Percentiles rank a stretch among this genome's conserved stretches.
Evolutionary conservation across 1,140 invertebrate species (phyloP).

Genomic region (Calliphora vicina): DNA sequence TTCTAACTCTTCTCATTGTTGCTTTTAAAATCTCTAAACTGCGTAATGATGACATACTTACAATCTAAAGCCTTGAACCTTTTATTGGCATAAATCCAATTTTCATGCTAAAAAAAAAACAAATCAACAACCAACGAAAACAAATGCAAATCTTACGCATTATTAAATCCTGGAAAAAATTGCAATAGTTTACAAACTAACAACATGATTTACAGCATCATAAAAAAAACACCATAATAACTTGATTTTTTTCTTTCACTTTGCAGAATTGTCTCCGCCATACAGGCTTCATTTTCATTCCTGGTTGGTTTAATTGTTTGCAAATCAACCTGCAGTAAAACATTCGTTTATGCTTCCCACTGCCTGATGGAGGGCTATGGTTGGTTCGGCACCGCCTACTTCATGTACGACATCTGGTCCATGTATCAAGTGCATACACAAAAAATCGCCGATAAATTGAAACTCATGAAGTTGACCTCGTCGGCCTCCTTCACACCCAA

Average conservation of each 20-base stretch:
- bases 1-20: too few species aligned
- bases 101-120: neutral
- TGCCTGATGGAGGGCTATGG: conserved; percentile 77
- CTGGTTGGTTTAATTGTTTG: conserved; percentile 71
- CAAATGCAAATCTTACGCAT: neutral
- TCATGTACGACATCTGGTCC: conserved; percentile 78
- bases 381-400: conserved; percentile 80
- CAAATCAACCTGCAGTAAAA: conserved; percentile 70
- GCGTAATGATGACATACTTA: neutral
- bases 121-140: neutral
- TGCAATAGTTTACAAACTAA: neutral
- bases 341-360: conserved; percentile 72
- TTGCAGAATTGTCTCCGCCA: conserved; percentile 72
- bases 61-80: neutral
- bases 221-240: neutral
- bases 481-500: conserved; percentile 40
- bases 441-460: conserved; percentile 61
- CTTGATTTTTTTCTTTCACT: conserved; percentile 18
- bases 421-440: conserved; percentile 71
- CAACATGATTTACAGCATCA: neutral
- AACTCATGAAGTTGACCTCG: conserved; percentile 53
- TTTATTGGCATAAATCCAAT: neutral
- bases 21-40: neutral
- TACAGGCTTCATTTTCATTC: conserved; percentile 73
- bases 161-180: neutral